phyloP scores from a whole-genome alignment of 1,140 invertebrate genomes.

The Thaumetopoea pityocampa region DNA sequence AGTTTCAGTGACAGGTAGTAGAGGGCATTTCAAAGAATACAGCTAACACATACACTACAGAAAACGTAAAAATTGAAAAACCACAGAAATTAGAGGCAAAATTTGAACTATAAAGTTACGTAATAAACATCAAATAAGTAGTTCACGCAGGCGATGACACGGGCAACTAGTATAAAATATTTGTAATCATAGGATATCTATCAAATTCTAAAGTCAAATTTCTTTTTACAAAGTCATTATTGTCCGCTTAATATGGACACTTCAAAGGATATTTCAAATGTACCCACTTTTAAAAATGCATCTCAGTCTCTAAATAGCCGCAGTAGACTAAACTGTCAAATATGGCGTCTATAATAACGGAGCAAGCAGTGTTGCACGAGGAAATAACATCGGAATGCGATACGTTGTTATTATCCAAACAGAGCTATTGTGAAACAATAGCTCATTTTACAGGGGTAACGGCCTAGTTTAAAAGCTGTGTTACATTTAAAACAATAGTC shows the following conservation, averaged over 20 bases:
- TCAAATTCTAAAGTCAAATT: no score
- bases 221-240: slow-evolving; percentile 2
- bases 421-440: slow-evolving; percentile 53
- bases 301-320: slow-evolving; percentile 6
- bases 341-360: slow-evolving; percentile 1
- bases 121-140: no score
- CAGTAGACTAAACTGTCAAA: slow-evolving; percentile 10
- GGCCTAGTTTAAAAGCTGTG: slow-evolving; percentile 57
- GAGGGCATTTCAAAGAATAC: no score
- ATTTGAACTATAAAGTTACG: no score
- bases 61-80: no score
- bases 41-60: no score
- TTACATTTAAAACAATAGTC: slow-evolving; percentile 56
- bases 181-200: no score
- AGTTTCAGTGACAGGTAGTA: no score
- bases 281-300: slow-evolving; percentile 5
- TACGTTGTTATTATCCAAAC: slow-evolving; percentile 46
- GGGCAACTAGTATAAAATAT: no score
- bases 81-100: no score
- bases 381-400: slow-evolving; percentile 44
- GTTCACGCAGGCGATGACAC: no score
- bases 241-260: no score
- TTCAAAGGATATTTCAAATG: slow-evolving; percentile 10
- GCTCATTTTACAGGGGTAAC: slow-evolving; percentile 64
- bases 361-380: slow-evolving; percentile 14